Conservation (phyloP, 2,113 vertebrate genomes). For the Chunga burmeisteri region DNA sequence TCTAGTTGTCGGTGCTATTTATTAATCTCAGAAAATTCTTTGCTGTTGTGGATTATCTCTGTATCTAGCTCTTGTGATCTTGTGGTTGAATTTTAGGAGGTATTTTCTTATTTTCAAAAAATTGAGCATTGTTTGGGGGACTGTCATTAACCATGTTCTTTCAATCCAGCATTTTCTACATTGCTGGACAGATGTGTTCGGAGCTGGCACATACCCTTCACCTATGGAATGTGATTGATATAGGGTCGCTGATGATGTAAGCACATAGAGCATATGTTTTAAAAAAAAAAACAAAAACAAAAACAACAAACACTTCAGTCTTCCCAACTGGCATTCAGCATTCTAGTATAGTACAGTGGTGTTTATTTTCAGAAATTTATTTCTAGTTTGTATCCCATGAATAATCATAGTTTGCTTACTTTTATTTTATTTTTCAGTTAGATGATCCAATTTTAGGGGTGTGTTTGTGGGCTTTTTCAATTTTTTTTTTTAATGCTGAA, state of each 20-base stretch:
- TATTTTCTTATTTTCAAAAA: background rate
- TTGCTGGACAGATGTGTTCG: background rate
- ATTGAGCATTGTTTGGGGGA: background rate
- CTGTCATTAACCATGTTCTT: background rate
- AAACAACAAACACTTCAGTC: background rate
- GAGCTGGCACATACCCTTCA: background rate
- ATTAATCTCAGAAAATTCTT: background rate
- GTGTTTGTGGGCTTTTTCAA: background rate
- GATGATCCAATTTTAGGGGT: background rate
- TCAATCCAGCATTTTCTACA: background rate
- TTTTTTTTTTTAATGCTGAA: background rate
- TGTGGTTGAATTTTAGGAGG: background rate
- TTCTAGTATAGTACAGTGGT: background rate
- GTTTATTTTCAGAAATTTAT: background rate
- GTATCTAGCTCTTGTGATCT: background rate
- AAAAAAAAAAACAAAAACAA: background rate
- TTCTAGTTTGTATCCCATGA: background rate
- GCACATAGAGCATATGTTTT: background rate
- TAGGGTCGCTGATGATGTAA: accelerated
- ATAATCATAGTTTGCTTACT: background rate
- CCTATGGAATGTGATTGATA: background rate
- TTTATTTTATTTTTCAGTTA: background rate
- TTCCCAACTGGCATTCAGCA: background rate
- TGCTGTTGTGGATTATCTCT: background rate
- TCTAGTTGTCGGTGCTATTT: background rate